Conservation (phyloP, 2,888 invertebrate genomes). For the Hydropsyche betteni region DNA sequence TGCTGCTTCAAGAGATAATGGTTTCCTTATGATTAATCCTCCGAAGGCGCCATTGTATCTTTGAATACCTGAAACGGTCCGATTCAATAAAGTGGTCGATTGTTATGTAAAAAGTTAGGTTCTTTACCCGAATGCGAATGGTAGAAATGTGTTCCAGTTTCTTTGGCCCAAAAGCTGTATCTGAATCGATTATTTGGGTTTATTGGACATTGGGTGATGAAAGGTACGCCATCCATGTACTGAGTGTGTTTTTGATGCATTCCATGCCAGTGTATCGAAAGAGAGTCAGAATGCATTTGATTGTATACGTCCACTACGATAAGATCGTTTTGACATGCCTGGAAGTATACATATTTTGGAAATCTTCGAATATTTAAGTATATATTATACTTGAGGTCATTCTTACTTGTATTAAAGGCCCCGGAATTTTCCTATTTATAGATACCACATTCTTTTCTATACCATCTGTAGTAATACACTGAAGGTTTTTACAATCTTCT, state of each 20-base stretch:
- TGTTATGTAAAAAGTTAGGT: too few species aligned
- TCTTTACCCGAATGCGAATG: constrained; percentile 64
- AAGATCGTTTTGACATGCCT: constrained; percentile 70
- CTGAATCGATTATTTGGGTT: constrained; percentile 68
- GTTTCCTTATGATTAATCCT: constrained; percentile 54
- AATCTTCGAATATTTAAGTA: constrained; percentile 7
- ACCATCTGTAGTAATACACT: constrained; percentile 65
- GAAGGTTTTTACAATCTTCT: constrained; percentile 59
- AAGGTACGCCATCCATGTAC: constrained; percentile 71
- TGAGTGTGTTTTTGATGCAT: constrained; percentile 61
- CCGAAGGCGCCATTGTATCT: constrained; percentile 57
- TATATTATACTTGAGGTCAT: not conserved
- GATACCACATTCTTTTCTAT: constrained; percentile 59
- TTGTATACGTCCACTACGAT: constrained; percentile 71
- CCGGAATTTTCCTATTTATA: constrained; percentile 63
- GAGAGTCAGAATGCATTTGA: constrained; percentile 66
- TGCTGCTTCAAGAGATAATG: not conserved
- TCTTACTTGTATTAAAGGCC: constrained; percentile 61
- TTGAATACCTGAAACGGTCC: constrained; percentile 54
- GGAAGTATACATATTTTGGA: constrained; percentile 15
- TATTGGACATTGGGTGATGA: constrained; percentile 71
- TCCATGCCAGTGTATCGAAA: constrained; percentile 74
- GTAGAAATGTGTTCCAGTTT: constrained; percentile 69
- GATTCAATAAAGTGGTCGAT: too few species aligned
- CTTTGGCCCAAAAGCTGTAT: constrained; percentile 67